These are phyloP conservation scores for Rhinopomastus cyanomelas DNA, from an alignment of 2,113 vertebrate genomes.

Conservation along the genomic window DNA sequence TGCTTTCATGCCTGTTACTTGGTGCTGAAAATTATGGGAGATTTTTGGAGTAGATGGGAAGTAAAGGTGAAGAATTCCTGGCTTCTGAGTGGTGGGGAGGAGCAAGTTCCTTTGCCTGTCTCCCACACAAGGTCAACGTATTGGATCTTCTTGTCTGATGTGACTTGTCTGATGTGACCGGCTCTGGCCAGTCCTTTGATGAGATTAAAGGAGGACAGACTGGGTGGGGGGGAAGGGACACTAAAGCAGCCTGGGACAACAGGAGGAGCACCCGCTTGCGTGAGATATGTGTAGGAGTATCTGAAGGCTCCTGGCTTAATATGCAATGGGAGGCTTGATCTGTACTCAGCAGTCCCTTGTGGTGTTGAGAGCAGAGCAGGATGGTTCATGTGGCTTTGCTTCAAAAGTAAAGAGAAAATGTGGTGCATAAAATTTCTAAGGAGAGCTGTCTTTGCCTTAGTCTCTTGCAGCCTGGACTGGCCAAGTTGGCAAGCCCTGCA, in stretches of 20 bases:
- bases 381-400: slow-evolving; percentile 26
- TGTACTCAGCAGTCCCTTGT: neutral
- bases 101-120: neutral
- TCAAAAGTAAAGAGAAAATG: slow-evolving; percentile 20
- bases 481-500: neutral
- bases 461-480: slow-evolving; percentile 9
- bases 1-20: neutral
- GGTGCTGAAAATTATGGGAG: neutral
- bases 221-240: neutral
- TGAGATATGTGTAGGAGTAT: slow-evolving; percentile 5
- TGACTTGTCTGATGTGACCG: neutral
- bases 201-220: neutral
- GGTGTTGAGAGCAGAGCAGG: neutral
- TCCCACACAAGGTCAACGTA: neutral
- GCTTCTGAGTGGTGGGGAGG: neutral
- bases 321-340: neutral
- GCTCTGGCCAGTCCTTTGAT: neutral
- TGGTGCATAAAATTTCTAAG: neutral
- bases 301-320: slow-evolving; percentile 14
- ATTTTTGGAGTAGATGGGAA: neutral
- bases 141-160: neutral
- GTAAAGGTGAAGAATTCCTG: neutral
- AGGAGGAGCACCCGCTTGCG: neutral
- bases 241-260: neutral
- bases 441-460: neutral